Base-by-base conservation (phyloP, 2,113 vertebrate genomes). In the Callorhinus ursinus region DNA sequence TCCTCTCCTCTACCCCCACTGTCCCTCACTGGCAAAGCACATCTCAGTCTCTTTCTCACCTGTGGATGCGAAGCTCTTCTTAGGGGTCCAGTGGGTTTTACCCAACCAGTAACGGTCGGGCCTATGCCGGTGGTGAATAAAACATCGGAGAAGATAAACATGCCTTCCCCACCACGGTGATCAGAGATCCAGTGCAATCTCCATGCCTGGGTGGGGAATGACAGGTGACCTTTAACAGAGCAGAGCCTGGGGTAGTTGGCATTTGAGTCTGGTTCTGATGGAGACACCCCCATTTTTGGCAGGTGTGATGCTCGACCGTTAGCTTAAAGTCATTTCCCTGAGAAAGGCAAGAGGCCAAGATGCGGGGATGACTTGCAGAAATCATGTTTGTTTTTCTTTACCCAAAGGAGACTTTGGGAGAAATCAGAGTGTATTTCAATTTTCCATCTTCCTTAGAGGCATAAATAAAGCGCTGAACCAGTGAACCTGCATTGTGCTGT, bases 251-350 rank as follows among this genome's bases (percentile, higher is more conserved):
- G 96, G 51, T 11, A 39, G 42, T 65, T 91, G 72, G 98, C 96
- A 98, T 95, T 98, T 97, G 51, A 85, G 97, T 98, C 80, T 39
- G 63, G 89, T 90, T 74, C 92, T 63, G 97, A 95, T 77, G 96
- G 94, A 90, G 96, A 72, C 5, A 63, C 90, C 97, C 82, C 95
- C 92, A 2, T 55, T 97, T 96, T 72, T 59, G 97, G 69, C 93
- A 96, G 96, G 83, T 0, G 1, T 1, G 1, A 3, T 2, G 8
- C 81, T 33, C 15, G 0, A 15, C 93, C 21, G 24, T 65, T 82
- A 39, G 55, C 81, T 97, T 88, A 71, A 96, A 91, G 42, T 98
- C 96, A 96, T 98, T 98, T 98, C 98, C 92, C 55, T 39, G 93
- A 96, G 92, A 84, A 92, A 61, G 49, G 6, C 63, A 1, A n/a